Conservation (phyloP, 2,888 invertebrate genomes). For the Mallateleia sp. region DNA sequence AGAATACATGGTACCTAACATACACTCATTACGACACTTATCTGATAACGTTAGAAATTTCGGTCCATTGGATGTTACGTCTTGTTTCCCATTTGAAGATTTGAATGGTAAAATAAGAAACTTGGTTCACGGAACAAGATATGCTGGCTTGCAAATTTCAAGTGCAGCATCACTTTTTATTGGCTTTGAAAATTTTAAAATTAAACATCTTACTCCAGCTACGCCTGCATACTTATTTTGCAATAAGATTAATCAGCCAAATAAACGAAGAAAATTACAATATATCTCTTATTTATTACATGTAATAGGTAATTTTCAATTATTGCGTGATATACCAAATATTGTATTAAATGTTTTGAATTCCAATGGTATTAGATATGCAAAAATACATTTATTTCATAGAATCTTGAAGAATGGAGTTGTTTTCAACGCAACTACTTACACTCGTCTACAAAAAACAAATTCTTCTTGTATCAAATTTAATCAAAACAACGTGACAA, state of each 20-base stretch:
- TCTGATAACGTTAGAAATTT: slow-evolving; percentile 11
- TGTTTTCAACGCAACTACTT: background rate
- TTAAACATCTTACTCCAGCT: no score
- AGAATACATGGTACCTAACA: slow-evolving; percentile 9
- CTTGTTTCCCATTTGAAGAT: slow-evolving; percentile 21
- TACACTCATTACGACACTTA: background rate
- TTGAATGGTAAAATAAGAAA: slow-evolving; percentile 12
- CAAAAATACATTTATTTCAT: background rate
- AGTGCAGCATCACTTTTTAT: slow-evolving; percentile 1
- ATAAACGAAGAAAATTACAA: background rate
- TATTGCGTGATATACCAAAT: background rate
- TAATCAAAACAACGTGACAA: background rate
- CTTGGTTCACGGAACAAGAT: slow-evolving; percentile 11
- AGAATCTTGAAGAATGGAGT: slow-evolving; percentile 2
- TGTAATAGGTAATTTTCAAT: background rate
- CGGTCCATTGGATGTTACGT: slow-evolving; percentile 12
- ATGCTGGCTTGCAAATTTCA: slow-evolving; percentile 5
- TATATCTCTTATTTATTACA: background rate
- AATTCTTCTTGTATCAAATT: slow-evolving; percentile 27
- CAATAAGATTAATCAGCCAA: background rate
- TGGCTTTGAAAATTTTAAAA: slow-evolving; percentile 10
- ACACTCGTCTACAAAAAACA: slow-evolving; percentile 3
- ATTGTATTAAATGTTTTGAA: background rate
- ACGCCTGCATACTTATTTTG: slow-evolving; percentile 8
- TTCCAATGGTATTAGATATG: background rate